Evolutionary conservation across 2,113 vertebrate genomes (phyloP).

Genomic region (Lynx canadensis): DNA sequence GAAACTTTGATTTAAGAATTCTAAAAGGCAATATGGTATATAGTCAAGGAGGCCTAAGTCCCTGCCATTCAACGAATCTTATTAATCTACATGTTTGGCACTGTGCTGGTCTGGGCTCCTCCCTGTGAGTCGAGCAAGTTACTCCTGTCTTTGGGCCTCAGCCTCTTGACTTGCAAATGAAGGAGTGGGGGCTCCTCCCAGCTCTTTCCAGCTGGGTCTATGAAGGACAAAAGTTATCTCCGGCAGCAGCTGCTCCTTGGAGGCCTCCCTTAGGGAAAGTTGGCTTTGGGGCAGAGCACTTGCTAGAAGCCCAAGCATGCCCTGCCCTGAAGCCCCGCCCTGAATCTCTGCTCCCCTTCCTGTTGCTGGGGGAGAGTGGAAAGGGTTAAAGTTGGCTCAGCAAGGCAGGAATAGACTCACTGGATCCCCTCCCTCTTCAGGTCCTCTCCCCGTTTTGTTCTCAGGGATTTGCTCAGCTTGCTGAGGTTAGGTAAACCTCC

Average conservation of each 20-base stretch:
- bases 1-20: conserved; percentile 50
- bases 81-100: background rate
- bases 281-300: conserved; percentile 56
- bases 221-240: background rate
- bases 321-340: background rate
- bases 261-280: conserved; percentile 66
- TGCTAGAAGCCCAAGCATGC: background rate
- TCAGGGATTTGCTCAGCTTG: conserved; percentile 77
- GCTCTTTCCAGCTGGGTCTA: background rate
- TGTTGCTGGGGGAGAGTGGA: background rate
- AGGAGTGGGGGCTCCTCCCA: background rate
- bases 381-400: background rate
- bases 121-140: background rate
- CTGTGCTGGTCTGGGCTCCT: background rate
- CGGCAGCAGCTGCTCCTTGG: conserved; percentile 1
- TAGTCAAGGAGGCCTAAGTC: background rate
- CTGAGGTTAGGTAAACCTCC: conserved; percentile 66
- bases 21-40: background rate
- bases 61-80: background rate
- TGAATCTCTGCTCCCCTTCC: background rate
- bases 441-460: conserved; percentile 78
- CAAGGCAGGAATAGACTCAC: background rate
- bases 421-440: background rate
- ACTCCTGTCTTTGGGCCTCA: background rate
- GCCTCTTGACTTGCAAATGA: background rate